These are phyloP conservation scores for Anguilla pacifica DNA, from an alignment of 2,797 vertebrate genomes.

Conservation along the genomic window DNA sequence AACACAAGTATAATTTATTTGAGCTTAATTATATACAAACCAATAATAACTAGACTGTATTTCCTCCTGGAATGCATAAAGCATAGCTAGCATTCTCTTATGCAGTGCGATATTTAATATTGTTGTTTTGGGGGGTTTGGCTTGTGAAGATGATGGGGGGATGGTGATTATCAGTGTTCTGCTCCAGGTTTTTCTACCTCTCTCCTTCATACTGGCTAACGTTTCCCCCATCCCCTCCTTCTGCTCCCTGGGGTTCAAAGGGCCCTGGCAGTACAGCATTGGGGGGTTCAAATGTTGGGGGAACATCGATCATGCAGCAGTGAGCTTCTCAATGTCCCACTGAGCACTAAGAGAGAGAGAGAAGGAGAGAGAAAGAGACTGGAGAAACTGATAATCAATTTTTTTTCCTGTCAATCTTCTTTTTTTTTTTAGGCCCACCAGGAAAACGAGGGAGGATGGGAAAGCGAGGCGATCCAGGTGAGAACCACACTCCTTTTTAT, in stretches of 20 bases:
- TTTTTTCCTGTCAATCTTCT: conserved; percentile 37
- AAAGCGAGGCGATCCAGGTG: conserved; percentile 86
- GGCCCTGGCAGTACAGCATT: no score
- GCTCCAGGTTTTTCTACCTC: background rate
- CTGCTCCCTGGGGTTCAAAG: no score
- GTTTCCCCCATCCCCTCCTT: no score
- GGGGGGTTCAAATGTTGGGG: background rate
- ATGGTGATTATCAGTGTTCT: background rate
- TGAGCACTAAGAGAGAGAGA: background rate
- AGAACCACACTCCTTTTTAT: conserved; percentile 51
- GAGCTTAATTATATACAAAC: background rate
- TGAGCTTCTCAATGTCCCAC: background rate
- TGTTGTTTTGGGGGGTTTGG: conserved; percentile 1
- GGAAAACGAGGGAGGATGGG: conserved; percentile 68
- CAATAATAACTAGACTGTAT: background rate
- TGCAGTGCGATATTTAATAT: background rate
- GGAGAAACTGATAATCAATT: conserved; percentile 8
- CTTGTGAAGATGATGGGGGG: background rate
- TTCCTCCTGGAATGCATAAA: background rate
- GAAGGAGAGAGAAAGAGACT: background rate
- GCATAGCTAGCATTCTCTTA: background rate
- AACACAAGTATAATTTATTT: background rate
- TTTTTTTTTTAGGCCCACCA: conserved; percentile 65
- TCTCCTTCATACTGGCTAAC: background rate
- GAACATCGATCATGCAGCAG: background rate